phyloP scores from a whole-genome alignment of 2,888 invertebrate species.

The Meandrusa payeni region DNA sequence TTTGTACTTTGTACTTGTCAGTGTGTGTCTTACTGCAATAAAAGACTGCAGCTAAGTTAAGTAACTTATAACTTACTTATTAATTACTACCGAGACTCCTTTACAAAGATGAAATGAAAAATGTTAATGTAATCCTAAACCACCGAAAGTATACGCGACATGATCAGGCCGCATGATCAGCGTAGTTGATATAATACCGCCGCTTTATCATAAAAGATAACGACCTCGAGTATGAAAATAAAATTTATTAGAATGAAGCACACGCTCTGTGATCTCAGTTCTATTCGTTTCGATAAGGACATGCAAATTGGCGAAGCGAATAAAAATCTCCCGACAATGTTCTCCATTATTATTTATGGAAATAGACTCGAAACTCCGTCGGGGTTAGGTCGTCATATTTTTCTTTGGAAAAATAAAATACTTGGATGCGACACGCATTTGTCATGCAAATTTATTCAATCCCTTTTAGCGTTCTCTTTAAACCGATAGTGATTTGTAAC shows the following conservation, averaged over 20 bases:
- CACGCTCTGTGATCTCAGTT: conserved; percentile 13
- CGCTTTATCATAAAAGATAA: conserved; percentile 8
- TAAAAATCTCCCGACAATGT: conserved; percentile 23
- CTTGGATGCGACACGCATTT: conserved; percentile 14
- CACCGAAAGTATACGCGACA: too few species aligned
- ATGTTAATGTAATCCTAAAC: too few species aligned
- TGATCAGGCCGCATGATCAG: too few species aligned
- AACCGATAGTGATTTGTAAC: conserved; percentile 51
- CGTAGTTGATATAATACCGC: conserved; percentile 1
- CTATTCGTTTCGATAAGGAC: conserved; percentile 18
- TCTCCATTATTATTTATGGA: conserved; percentile 21
- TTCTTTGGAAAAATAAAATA: conserved; percentile 19
- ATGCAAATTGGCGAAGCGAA: conserved; percentile 21
- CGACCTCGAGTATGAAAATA: conserved; percentile 8
- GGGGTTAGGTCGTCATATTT: conserved; percentile 17
- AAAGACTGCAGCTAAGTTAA: too few species aligned
- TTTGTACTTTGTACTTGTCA: too few species aligned
- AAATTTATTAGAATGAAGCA: conserved; percentile 13
- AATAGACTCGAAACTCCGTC: conserved; percentile 14
- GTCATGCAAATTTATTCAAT: conserved; percentile 22
- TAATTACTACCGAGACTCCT: too few species aligned
- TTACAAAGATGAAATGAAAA: too few species aligned
- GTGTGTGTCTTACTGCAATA: too few species aligned
- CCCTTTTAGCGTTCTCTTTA: conserved; percentile 18
- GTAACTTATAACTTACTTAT: too few species aligned